Conservation (phyloP, 35 echinoderm and acorn worm species). For the Eucidaris tribuloides region DNA sequence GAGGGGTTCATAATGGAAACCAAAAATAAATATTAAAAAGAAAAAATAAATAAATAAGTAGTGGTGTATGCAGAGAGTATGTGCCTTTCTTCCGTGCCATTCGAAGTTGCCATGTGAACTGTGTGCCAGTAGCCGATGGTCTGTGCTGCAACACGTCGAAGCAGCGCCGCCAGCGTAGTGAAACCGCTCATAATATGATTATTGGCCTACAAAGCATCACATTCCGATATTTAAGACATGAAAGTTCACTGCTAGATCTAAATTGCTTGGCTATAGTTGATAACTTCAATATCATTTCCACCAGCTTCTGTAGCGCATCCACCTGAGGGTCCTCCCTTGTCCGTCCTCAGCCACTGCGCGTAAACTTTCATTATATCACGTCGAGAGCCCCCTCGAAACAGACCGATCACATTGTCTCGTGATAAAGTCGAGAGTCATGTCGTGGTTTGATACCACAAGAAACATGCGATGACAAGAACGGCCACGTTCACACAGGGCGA, state of each 20-base stretch:
- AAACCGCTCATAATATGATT: no score
- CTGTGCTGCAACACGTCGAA: no score
- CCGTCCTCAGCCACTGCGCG: constrained; percentile 34
- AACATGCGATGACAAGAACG: constrained; percentile 56
- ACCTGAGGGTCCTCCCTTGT: background rate
- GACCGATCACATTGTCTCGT: constrained; percentile 81
- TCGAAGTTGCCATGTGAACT: no score
- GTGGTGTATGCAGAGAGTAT: no score
- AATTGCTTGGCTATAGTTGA: background rate
- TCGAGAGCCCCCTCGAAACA: constrained; percentile 62
- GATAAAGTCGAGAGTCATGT: constrained; percentile 77
- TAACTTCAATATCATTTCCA: background rate
- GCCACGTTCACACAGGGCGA: constrained; percentile 79
- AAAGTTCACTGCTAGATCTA: background rate
- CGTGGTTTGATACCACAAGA: constrained; percentile 66
- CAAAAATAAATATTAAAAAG: no score
- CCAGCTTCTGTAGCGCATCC: background rate
- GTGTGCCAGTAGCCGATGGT: no score
- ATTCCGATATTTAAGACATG: no score
- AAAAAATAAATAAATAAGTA: no score
- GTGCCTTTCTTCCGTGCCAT: no score
- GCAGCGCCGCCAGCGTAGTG: no score
- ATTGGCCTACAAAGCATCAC: no score
- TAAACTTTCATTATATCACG: constrained; percentile 46
- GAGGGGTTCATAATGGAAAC: no score